Conservation (phyloP, 1,140 invertebrate species). For the roundworm (Caenorhabditis elegans) region DNA sequence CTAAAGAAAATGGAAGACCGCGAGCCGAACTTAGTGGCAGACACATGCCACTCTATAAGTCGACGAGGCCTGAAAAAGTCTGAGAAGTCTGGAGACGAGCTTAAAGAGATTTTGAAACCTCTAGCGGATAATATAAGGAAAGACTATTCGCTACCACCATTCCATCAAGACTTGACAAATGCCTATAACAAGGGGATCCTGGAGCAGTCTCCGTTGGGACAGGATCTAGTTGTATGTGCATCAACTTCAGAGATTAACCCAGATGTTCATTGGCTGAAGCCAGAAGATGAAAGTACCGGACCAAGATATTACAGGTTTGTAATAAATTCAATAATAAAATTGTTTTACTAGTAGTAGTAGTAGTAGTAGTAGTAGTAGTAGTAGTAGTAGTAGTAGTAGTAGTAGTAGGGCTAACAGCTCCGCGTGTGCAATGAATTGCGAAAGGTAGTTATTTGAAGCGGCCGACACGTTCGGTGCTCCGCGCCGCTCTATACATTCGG, state of each 20-base stretch:
- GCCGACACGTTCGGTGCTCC: too few species aligned
- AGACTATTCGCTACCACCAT: slow-evolving; percentile 45
- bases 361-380: too few species aligned
- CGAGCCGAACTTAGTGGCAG: slow-evolving; percentile 32
- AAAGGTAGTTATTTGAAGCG: too few species aligned
- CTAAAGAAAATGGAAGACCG: slow-evolving; percentile 33
- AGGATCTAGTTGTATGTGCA: not conserved
- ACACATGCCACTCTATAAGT: slow-evolving; percentile 32
- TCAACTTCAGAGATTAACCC: slow-evolving; percentile 16
- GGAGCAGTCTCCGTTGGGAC: slow-evolving; percentile 4
- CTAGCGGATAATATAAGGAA: slow-evolving; percentile 40
- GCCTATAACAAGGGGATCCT: slow-evolving; percentile 48
- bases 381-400: too few species aligned
- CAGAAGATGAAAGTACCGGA: not conserved
- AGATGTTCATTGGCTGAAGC: slow-evolving; percentile 36
- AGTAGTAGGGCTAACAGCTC: too few species aligned
- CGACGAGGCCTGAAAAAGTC: slow-evolving; percentile 39
- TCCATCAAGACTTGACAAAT: slow-evolving; percentile 45
- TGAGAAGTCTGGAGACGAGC: slow-evolving; percentile 6
- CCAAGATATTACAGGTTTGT: not conserved
- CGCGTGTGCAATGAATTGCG: too few species aligned
- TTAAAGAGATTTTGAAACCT: slow-evolving; percentile 38
- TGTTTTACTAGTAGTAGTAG: too few species aligned
- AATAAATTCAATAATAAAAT: too few species aligned
- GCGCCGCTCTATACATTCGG: too few species aligned